Conservation (phyloP, 2,888 invertebrate species). For the Prosopocoilus inquinatus region DNA sequence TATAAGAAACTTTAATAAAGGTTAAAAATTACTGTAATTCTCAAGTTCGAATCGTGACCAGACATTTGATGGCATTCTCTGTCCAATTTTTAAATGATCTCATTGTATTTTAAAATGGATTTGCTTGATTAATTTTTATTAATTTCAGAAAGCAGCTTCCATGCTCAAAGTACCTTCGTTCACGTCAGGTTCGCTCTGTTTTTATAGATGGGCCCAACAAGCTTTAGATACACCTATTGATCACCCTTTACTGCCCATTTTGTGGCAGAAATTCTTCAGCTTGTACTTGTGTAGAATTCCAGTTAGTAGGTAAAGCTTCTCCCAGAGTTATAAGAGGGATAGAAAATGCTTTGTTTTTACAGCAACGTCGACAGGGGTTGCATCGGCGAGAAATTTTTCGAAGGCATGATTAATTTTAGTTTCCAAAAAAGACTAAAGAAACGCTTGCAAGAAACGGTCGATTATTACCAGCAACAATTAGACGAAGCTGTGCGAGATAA, state of each 20-base stretch:
- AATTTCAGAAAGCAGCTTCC: constrained; percentile 57
- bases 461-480: constrained; percentile 54
- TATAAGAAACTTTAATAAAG: too few species aligned
- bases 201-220: constrained; percentile 76
- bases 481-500: constrained; percentile 34
- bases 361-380: constrained; percentile 51
- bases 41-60: too few species aligned
- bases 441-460: constrained; percentile 63
- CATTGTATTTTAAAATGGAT: too few species aligned
- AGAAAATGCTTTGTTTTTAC: background rate
- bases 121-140: background rate
- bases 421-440: constrained; percentile 69
- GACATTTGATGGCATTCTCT: too few species aligned
- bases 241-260: constrained; percentile 67
- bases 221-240: constrained; percentile 65
- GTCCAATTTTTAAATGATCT: too few species aligned
- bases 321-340: background rate
- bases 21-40: too few species aligned
- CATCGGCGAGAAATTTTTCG: constrained; percentile 74
- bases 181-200: constrained; percentile 57
- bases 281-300: constrained; percentile 66
- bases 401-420: constrained; percentile 64
- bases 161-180: constrained; percentile 56
- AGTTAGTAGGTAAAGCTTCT: constrained; percentile 34
- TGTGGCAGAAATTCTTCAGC: constrained; percentile 76